Evolutionary conservation across 2,113 vertebrate genomes (phyloP).

Genomic region (Xerus inauris): DNA sequence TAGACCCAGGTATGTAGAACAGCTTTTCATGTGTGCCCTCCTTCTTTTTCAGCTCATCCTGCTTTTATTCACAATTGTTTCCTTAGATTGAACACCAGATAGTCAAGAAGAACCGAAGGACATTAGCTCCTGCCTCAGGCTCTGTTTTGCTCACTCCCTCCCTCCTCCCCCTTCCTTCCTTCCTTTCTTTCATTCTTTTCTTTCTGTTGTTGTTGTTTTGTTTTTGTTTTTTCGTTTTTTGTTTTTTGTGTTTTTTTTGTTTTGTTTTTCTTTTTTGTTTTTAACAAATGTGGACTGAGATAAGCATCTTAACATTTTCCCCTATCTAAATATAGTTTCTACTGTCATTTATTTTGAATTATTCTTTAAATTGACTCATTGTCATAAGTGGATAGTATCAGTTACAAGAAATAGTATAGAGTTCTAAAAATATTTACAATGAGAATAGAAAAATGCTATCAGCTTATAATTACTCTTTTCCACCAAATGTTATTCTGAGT

Average conservation of each 20-base stretch:
- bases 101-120: not conserved
- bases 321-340: not conserved
- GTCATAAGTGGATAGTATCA: not conserved
- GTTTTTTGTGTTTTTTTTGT: too few relatives aligned
- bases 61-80: not conserved
- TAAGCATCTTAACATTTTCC: not conserved
- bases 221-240: too few relatives aligned
- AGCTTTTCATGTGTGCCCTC: not conserved
- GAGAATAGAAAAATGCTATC: not conserved
- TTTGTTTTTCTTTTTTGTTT: not conserved
- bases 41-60: not conserved
- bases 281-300: not conserved
- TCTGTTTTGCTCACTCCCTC: too few relatives aligned
- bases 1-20: not conserved
- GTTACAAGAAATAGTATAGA: not conserved
- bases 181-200: too few relatives aligned
- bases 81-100: not conserved
- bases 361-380: constrained; percentile 1
- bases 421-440: not conserved
- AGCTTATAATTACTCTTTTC: not conserved
- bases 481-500: not conserved
- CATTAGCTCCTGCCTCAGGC: not conserved
- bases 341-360: not conserved
- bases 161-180: too few relatives aligned
- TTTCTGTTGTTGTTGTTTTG: too few relatives aligned